These are phyloP conservation scores for Folsomia candida DNA, from an alignment of 2,888 invertebrate species.

Conservation along the genomic window DNA sequence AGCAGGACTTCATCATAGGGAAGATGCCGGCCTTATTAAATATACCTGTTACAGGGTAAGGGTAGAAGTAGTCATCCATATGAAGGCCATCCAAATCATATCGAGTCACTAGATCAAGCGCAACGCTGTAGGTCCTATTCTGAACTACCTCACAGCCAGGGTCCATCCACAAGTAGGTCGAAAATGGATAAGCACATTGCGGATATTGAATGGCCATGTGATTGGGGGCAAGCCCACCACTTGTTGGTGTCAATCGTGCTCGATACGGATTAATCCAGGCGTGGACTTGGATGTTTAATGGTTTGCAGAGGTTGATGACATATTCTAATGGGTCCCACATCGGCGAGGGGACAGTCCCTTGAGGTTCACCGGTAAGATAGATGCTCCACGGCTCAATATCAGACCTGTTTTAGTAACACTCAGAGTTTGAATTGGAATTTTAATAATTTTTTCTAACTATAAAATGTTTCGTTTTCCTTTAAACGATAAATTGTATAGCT, in stretches of 20 bases:
- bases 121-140: slow-evolving; percentile 37
- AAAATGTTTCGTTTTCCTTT: too few relatives aligned
- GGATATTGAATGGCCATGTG: slow-evolving; percentile 42
- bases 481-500: too few relatives aligned
- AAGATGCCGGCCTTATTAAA: too few relatives aligned
- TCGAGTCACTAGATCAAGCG: slow-evolving; percentile 36
- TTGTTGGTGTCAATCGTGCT: slow-evolving; percentile 29
- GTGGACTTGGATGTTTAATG: slow-evolving; percentile 41
- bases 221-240: slow-evolving; percentile 31
- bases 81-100: slow-evolving; percentile 46
- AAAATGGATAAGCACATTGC: slow-evolving; percentile 35
- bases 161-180: slow-evolving; percentile 45
- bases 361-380: slow-evolving; percentile 36
- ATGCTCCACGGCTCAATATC: slow-evolving; percentile 45
- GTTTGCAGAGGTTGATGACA: slow-evolving; percentile 38
- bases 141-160: slow-evolving; percentile 42
- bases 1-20: too few relatives aligned
- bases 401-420: too few relatives aligned
- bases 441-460: too few relatives aligned
- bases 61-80: slow-evolving; percentile 49
- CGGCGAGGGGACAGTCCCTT: slow-evolving; percentile 36
- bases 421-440: too few relatives aligned
- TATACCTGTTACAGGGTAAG: slow-evolving; percentile 40
- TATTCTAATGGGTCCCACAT: slow-evolving; percentile 42
- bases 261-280: slow-evolving; percentile 49